A percentile compares a stretch with the other conserved stretches of the same genome.
Conservation (phyloP, 2,888 invertebrate species). For the Flabesymbios commensalis region DNA sequence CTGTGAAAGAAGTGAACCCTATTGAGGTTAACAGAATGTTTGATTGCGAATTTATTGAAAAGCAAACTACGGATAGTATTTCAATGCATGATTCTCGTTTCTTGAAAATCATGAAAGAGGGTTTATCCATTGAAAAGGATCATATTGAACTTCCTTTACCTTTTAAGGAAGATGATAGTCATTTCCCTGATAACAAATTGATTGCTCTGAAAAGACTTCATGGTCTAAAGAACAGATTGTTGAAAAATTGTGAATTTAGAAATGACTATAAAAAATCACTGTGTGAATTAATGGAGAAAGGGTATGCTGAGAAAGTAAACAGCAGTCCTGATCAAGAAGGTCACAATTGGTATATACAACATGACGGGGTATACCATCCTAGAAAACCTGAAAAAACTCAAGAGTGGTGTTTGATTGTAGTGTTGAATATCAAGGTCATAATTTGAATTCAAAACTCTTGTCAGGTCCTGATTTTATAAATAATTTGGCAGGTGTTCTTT, state of each 20-base stretch:
- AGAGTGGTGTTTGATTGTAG: slow-evolving; percentile 2
- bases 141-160: slow-evolving; percentile 9
- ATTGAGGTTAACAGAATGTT: no score
- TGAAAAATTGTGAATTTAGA: neutral
- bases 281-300: neutral
- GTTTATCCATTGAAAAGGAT: neutral
- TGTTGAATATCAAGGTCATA: neutral
- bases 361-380: slow-evolving; percentile 5
- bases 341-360: slow-evolving; percentile 2
- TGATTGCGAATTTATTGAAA: no score
- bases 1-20: no score
- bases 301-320: slow-evolving; percentile 13
- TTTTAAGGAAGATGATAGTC: neutral
- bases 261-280: slow-evolving; percentile 6
- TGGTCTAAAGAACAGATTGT: neutral
- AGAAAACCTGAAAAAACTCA: neutral
- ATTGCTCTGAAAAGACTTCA: neutral
- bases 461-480: slow-evolving; percentile 7
- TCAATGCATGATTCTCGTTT: neutral
- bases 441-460: neutral
- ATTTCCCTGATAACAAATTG: slow-evolving; percentile 5
- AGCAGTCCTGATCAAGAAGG: no score
- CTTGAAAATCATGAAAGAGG: neutral
- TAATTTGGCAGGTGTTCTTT: neutral
- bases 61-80: no score